Conservation (phyloP, 2,797 vertebrate species). For the Micropoecilia bifurca region DNA sequence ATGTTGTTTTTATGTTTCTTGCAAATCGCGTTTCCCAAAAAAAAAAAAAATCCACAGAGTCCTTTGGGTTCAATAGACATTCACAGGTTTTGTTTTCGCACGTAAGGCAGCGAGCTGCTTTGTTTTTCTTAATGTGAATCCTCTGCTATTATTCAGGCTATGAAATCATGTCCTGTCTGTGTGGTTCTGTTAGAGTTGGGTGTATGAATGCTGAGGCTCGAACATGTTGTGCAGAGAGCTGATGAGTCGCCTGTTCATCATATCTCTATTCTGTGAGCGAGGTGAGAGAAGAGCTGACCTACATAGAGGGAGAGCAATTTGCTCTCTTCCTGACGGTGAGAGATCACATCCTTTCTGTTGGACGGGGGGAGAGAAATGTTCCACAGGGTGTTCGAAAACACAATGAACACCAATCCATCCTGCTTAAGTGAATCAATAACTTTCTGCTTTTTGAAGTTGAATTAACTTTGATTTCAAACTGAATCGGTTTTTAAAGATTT, state of each 20-base stretch:
- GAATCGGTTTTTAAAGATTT: neutral
- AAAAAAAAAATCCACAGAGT: neutral
- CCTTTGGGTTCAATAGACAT: slow-evolving; percentile 17
- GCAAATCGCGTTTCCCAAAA: slow-evolving; percentile 19
- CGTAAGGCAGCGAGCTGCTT: slow-evolving; percentile 16
- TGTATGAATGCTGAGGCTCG: slow-evolving; percentile 13
- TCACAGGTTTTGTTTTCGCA: neutral
- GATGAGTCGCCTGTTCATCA: slow-evolving; percentile 55
- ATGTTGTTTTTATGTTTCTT: slow-evolving; percentile 2
- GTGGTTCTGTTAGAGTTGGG: neutral
- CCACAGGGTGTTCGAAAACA: neutral
- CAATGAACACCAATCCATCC: neutral
- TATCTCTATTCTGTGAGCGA: slow-evolving; percentile 59
- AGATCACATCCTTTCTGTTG: slow-evolving; percentile 37
- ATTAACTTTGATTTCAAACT: neutral
- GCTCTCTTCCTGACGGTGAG: slow-evolving; percentile 58
- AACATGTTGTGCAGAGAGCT: slow-evolving; percentile 11
- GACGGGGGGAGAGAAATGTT: neutral
- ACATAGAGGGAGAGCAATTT: slow-evolving; percentile 68
- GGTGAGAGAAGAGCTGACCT: slow-evolving; percentile 74
- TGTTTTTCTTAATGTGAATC: neutral
- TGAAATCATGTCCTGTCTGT: neutral
- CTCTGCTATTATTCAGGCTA: neutral
- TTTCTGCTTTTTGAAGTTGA: neutral
- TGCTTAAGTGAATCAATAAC: neutral